Base-by-base conservation (phyloP, 2,888 invertebrate species). In the Ennomos fuscantarius region DNA sequence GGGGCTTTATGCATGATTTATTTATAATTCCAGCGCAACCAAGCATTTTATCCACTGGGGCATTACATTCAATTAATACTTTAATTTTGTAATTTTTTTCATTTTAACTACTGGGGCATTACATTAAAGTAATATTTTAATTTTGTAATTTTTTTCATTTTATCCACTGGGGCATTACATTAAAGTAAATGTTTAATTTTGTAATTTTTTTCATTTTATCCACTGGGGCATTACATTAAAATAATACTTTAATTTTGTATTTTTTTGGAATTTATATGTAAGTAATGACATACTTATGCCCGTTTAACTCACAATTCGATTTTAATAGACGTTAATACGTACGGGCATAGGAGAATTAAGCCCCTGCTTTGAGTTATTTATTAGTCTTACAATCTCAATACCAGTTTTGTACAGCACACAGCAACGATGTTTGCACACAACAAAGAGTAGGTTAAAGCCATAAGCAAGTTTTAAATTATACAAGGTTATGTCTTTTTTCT, bases 1-100 rank as follows among this genome's bases (percentile, higher is more conserved):
- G 33, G 56, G 48, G 42, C 48, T 60, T 61, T 62, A 69, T 71
- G 65, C 69, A 74, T 77, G 62, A 74, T 74, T 76, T 74, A 79
- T 74, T 74, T 55, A 66, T 63, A 66, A 61, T 65, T 66, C 60
- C 56, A 57, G 57, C 36, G 56, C 34, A 55, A 66, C 65, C 69
- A 67, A 60, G 65, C 62, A 44, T 13, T 44, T 43, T 11, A 33
- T 48, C 40, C 43, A 34, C 41, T 62, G 60, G 61, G 62, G 43
- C 42, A 39, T 50, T 57, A 48, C 58, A 45, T 60, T 52, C 50
- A 11, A 39, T 52, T 36, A 39, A 40, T 44, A n/a, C 41, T 49
- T 43, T 49, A 45, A 49, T 39, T 37, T 42, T 51, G 40, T 24
- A 6, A 24, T 24, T 24, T 24, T 24, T 6, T n/a, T n/a, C 62